Percentiles rank a stretch among this genome's conserved stretches.
These are phyloP conservation scores for Galaxias olidus DNA, from an alignment of 2,797 vertebrate species.

Conservation along the genomic window DNA sequence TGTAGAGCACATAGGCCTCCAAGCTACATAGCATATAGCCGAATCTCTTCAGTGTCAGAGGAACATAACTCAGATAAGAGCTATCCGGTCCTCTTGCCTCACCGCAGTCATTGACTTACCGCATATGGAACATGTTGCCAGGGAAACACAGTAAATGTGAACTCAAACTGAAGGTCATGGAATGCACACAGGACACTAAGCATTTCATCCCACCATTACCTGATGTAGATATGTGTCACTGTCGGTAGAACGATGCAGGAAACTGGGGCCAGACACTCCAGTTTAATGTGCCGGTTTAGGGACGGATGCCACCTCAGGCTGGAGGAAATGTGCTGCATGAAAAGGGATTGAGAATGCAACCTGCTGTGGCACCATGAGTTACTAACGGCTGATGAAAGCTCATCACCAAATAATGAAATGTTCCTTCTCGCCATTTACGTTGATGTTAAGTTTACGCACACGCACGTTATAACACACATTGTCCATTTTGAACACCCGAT, in stretches of 20 bases:
- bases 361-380: constrained; percentile 31
- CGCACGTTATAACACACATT: too few species aligned
- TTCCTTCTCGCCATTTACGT: too few species aligned
- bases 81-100: constrained; percentile 39
- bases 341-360: constrained; percentile 36
- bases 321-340: constrained; percentile 37
- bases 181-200: constrained; percentile 38
- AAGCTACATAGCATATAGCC: neutral
- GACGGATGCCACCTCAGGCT: constrained; percentile 51
- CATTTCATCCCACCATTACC: constrained; percentile 31
- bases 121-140: constrained; percentile 57
- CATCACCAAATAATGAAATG: too few species aligned
- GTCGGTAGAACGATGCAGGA: neutral
- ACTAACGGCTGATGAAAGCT: constrained; percentile 22
- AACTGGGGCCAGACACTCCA: constrained; percentile 46
- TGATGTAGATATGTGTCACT: constrained; percentile 40
- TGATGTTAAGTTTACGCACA: too few species aligned
- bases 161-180: constrained; percentile 53
- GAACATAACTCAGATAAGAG: constrained; percentile 38
- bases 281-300: constrained; percentile 31
- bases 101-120: constrained; percentile 45
- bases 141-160: constrained; percentile 56
- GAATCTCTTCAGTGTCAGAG: constrained; percentile 15
- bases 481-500: too few species aligned
- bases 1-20: too few species aligned